Evolutionary conservation across 2,797 vertebrate genomes (phyloP), one percentile per base, ranked within the genome.

Genomic region (Enteromius afrohamiltoni): DNA sequence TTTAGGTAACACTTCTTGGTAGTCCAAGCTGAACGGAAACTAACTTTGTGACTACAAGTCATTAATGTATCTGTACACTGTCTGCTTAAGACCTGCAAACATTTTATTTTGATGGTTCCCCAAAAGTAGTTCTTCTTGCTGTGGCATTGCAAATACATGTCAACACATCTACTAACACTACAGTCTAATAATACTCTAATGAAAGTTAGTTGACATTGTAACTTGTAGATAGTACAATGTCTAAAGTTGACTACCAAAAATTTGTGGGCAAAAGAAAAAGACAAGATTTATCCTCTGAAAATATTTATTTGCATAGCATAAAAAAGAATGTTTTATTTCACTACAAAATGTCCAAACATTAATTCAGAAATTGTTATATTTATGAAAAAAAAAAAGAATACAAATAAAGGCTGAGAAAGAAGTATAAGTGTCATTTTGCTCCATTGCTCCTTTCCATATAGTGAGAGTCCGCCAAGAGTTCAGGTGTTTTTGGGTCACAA

Each of bases 391-490:
- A 13, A 17, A 17, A 10, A 23, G 14, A 55, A n/a, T 19, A 64
- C 6, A 82, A 80, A 37, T 4, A 26, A 13, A 70, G 29, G 55
- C 65, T 10, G 62, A 26, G 8, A 21, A 17, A 26, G 2, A 1
- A 58, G 49, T 1, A 7, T 65, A 23, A 11, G 6, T 1, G 23
- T 91, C 87, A 90, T 83, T 92, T 90, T 26, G 83, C 90, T 2
- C 92, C 87, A 42, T 85, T 92, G 6, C 53, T 87, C 19, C 87
- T 90, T 53, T 89, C 90, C 88, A 89, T 87, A 53, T 73, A 70
- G 85, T 91, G 85, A 75, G 74, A 79, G 0, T 79, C 75, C 10
- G 77, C 87, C 77, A 77, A 67, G n/a, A 80, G 29, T 34, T 88
- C 86, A 2, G 34, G 47, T 11, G 69, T 67, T 86, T 76, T 87